phyloP scores from a whole-genome alignment of 2,888 invertebrate species.

The Lamellibrachia columna region DNA sequence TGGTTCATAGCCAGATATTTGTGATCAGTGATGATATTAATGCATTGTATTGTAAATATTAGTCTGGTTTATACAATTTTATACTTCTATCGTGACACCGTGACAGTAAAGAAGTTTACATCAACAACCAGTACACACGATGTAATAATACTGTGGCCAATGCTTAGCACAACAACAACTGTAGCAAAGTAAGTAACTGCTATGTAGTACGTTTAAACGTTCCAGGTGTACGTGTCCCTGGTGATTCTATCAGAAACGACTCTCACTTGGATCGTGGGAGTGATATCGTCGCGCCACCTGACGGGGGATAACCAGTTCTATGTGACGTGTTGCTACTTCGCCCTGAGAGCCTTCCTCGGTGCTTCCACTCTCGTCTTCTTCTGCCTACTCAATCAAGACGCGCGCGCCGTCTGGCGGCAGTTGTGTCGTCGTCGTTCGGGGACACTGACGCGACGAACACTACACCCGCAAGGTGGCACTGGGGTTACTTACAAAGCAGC shows the following conservation, averaged over 20 bases:
- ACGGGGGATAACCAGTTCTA: background rate
- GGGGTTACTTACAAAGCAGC: background rate
- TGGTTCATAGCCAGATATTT: background rate
- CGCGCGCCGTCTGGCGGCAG: background rate
- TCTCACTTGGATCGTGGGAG: background rate
- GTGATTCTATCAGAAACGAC: background rate
- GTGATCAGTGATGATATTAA: background rate
- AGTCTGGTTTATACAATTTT: background rate
- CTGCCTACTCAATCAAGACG: background rate
- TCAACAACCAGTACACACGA: background rate
- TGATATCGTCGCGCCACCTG: background rate
- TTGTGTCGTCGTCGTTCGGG: conserved; percentile 11
- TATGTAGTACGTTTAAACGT: background rate
- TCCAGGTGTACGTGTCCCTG: background rate
- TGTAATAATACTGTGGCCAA: background rate
- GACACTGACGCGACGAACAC: background rate
- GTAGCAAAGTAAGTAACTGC: background rate
- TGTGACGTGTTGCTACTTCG: conserved; percentile 8
- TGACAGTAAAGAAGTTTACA: background rate
- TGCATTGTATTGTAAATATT: background rate
- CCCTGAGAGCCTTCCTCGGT: background rate
- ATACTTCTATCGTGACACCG: background rate
- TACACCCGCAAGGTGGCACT: background rate
- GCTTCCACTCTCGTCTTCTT: background rate
- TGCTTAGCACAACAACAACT: background rate